Base-by-base conservation (phyloP, 2,113 vertebrate genomes). In the Beaufortia kweichowensis region DNA sequence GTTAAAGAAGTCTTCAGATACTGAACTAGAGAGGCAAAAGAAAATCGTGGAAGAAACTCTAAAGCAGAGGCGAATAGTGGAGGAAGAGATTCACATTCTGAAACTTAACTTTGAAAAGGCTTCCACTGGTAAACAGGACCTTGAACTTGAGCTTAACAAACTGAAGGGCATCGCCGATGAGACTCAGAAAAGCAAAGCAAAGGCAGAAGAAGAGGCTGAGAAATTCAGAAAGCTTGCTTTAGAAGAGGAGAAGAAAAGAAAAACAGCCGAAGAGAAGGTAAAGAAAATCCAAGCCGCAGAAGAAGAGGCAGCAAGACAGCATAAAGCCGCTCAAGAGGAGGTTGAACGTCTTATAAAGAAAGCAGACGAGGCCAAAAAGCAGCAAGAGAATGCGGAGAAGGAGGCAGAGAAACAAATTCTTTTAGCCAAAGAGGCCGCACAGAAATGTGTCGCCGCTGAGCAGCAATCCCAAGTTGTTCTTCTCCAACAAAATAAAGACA, bases 41-140 rank as follows among this genome's bases (percentile, higher is more conserved):
- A 90, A 86, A 0, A 89, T 98, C 0, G 94, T 98, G 68, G 94
- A 98, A 23, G 97, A 98, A 56, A 98, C 95, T 0, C 70, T 98
- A 71, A 92, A 87, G 76, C 96, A 98, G 80, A 93, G 95, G 84
- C 93, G 93, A 1, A 76, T 95, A 72, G 94, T 98, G 1, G 97
- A 99, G 76, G 96, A 98, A 67, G 97, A 99, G 87, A 98, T 98
- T 65, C 88, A 92, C 0, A 89, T 93, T 0, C 94, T 98, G 1
- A 97, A 95, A 88, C 84, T 91, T 31, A 95, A 89, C 85, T 98
- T 98, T 0, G 94, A 98, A 87, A 94, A 88, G 74, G 95, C 96
- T 0, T 93, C 96, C 0, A 93, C 91, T 0, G 97, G 94, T 70
- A 98, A 96, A 85, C 85, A 88, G 0, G 96, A 94, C 26, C 87